A percentile compares a stretch with the other conserved stretches of the same genome.
These are phyloP conservation scores for Cataglyphis altisquamis DNA, from an alignment of 2,888 invertebrate genomes.

Conservation along the genomic window DNA sequence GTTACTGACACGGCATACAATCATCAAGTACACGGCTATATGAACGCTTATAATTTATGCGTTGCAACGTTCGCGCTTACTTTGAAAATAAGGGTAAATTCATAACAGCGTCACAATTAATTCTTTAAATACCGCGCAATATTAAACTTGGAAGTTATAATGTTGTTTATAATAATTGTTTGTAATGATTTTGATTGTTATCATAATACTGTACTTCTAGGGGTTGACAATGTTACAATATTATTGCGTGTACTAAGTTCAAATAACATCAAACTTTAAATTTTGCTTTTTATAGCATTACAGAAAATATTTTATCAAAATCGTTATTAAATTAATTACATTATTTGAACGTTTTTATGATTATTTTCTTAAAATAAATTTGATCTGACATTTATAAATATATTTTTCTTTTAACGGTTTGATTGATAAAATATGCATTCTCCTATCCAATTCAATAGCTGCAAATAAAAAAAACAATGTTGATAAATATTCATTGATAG, in stretches of 20 bases:
- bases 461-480: not conserved
- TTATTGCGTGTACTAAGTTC: not conserved
- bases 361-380: not conserved
- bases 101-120: conserved; percentile 1
- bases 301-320: not conserved
- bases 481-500: not conserved
- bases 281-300: not conserved
- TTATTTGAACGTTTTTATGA: not conserved
- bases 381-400: not conserved
- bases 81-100: conserved; percentile 26
- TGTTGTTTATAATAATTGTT: not conserved
- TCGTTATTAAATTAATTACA: not conserved
- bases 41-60: conserved; percentile 21
- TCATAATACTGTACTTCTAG: not conserved
- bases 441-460: not conserved
- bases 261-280: conserved; percentile 1
- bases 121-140: not conserved
- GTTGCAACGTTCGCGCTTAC: not conserved
- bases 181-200: not conserved
- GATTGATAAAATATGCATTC: not conserved
- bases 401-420: not conserved
- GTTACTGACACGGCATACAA: conserved; percentile 46
- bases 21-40: conserved; percentile 22
- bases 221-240: not conserved
- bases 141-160: not conserved